Conservation (phyloP, 2,113 vertebrate genomes). For the Cettia cetti region DNA sequence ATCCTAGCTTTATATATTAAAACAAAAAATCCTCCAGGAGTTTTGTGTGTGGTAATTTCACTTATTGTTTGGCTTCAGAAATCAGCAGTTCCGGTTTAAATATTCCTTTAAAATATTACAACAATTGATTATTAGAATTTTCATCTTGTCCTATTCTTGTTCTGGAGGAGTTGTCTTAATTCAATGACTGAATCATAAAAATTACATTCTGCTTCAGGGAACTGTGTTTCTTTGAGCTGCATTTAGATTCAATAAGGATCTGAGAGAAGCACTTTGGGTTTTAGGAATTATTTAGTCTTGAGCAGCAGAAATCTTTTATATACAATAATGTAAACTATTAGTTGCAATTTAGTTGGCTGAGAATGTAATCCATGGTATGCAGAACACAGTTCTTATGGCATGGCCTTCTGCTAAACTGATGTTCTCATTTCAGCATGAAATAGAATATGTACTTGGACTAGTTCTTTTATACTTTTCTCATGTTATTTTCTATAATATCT, state of each 20-base stretch:
- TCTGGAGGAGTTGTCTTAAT: not conserved
- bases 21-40: not conserved
- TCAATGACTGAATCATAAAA: not conserved
- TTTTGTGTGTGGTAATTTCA: not conserved
- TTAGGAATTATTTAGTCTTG: not conserved
- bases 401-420: not conserved
- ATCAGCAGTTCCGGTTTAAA: not conserved
- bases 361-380: not conserved
- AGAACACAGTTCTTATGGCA: not conserved
- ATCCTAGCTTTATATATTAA: not conserved
- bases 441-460: not conserved
- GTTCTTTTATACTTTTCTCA: not conserved
- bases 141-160: not conserved
- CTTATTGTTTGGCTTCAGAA: not conserved
- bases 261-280: not conserved
- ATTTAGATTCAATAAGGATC: not conserved
- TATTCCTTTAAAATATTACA: not conserved
- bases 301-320: not conserved
- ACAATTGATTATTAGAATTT: not conserved
- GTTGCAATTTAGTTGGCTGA: not conserved
- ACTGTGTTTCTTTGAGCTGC: not conserved
- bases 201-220: not conserved
- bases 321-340: not conserved
- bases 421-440: not conserved
- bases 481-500: not conserved